These are phyloP conservation scores for Dunckerocampus dactyliophorus DNA, from an alignment of 2,113 vertebrate genomes.

Conservation along the genomic window DNA sequence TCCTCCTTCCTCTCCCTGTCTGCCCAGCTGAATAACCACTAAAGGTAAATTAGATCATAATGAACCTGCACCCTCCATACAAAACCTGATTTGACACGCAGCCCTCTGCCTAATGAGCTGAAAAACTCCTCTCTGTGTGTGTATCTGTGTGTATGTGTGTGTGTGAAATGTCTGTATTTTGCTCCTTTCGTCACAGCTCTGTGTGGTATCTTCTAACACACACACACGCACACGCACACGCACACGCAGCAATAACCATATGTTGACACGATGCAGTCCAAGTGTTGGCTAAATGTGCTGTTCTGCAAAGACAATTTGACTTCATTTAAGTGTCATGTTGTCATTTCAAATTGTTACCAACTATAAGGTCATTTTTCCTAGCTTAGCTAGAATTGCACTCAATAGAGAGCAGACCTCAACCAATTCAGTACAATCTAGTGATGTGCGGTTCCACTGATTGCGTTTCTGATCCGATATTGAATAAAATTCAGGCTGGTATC, in stretches of 20 bases:
- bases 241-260: constrained; percentile 4
- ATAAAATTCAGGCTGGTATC: too few relatives aligned
- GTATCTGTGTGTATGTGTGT: constrained; percentile 27
- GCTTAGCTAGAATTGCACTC: too few relatives aligned
- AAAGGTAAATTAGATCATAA: constrained; percentile 97
- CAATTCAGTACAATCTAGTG: too few relatives aligned
- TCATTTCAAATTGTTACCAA: neutral
- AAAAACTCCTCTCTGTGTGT: constrained; percentile 74
- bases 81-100: constrained; percentile 99
- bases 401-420: too few relatives aligned
- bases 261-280: constrained; percentile 1
- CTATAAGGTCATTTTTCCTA: too few relatives aligned
- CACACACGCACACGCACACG: constrained; percentile 35
- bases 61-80: constrained; percentile 89
- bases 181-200: constrained; percentile 96
- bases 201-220: constrained; percentile 88
- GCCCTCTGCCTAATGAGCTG: constrained; percentile 98
- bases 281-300: neutral
- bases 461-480: too few relatives aligned
- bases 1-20: constrained; percentile 37
- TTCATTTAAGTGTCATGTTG: too few relatives aligned
- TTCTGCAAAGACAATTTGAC: neutral
- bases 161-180: constrained; percentile 92
- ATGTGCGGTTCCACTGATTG: too few relatives aligned
- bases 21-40: constrained; percentile 94